Conservation (phyloP, 2,797 vertebrate genomes). For the Fistularia commersonii region DNA sequence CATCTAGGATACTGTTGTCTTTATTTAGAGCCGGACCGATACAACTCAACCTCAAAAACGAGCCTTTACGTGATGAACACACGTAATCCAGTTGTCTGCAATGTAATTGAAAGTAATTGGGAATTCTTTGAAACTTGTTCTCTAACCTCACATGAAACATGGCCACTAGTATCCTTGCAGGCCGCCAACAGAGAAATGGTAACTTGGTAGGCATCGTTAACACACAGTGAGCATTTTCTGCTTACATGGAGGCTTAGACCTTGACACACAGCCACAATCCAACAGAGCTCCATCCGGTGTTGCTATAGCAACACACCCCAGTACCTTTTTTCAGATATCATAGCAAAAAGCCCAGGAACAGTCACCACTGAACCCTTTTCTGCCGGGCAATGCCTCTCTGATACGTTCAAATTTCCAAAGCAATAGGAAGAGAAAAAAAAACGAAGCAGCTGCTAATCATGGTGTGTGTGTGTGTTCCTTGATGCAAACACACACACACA, state of each 20-base stretch:
- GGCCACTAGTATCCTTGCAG: constrained; percentile 5
- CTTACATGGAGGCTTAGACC: constrained; percentile 67
- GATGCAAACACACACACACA: constrained; percentile 9
- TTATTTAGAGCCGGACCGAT: constrained; percentile 28
- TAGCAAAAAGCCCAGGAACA: constrained; percentile 57
- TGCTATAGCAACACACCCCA: constrained; percentile 74
- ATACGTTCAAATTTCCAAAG: constrained; percentile 22
- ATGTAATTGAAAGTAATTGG: not conserved
- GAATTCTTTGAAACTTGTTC: constrained; percentile 12
- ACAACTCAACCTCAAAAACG: constrained; percentile 4
- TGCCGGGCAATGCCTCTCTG: constrained; percentile 26
- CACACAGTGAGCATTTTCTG: constrained; percentile 60
- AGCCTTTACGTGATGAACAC: too few species aligned
- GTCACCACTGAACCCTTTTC: constrained; percentile 2
- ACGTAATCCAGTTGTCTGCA: too few species aligned
- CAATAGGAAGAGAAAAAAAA: not conserved
- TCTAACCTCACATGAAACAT: constrained; percentile 9
- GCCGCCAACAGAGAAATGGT: constrained; percentile 30
- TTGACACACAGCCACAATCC: constrained; percentile 72
- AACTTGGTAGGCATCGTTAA: constrained; percentile 56
- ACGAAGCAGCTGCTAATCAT: constrained; percentile 18
- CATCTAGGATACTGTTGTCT: constrained; percentile 29
- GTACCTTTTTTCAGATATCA: constrained; percentile 63
- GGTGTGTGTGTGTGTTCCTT: constrained; percentile 24
- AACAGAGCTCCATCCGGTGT: constrained; percentile 68